These are phyloP conservation scores for Lepilemur ruficaudatus DNA, from an alignment of 2,797 vertebrate species.

Conservation along the genomic window DNA sequence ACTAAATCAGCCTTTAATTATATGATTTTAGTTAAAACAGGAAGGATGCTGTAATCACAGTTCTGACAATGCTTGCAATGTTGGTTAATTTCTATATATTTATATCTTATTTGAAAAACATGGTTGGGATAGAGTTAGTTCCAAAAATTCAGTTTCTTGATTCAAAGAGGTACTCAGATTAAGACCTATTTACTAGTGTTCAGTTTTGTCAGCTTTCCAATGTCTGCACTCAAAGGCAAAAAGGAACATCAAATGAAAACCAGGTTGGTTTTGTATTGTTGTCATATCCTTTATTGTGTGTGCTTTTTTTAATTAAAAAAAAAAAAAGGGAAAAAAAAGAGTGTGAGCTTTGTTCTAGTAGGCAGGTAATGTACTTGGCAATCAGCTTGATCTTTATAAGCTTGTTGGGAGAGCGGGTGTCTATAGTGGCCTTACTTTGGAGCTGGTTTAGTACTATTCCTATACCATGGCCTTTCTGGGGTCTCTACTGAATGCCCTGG, in stretches of 20 bases:
- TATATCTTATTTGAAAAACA: slow-evolving; percentile 24
- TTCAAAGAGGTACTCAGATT: background rate
- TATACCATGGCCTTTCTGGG: background rate
- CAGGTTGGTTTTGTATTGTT: too few relatives aligned
- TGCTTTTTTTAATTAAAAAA: background rate
- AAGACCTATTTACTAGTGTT: background rate
- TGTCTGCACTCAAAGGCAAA: background rate
- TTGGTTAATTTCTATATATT: background rate
- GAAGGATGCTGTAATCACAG: background rate
- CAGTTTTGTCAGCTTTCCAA: background rate
- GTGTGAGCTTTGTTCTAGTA: background rate
- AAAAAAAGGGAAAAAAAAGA: background rate
- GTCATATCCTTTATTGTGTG: background rate
- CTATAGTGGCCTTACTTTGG: background rate
- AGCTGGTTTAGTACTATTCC: background rate
- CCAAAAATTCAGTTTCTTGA: slow-evolving; percentile 1
- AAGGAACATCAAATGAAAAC: background rate
- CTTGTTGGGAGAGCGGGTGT: background rate
- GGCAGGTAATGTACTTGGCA: background rate
- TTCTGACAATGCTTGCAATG: background rate
- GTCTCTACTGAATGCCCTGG: background rate
- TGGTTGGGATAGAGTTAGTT: background rate
- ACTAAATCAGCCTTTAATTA: background rate
- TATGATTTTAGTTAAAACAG: slow-evolving; percentile 16
- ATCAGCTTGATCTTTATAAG: background rate